Evolutionary conservation across 2,888 invertebrate genomes (phyloP), one percentile per base, ranked within the genome.

Genomic region (Colletes collaris): DNA sequence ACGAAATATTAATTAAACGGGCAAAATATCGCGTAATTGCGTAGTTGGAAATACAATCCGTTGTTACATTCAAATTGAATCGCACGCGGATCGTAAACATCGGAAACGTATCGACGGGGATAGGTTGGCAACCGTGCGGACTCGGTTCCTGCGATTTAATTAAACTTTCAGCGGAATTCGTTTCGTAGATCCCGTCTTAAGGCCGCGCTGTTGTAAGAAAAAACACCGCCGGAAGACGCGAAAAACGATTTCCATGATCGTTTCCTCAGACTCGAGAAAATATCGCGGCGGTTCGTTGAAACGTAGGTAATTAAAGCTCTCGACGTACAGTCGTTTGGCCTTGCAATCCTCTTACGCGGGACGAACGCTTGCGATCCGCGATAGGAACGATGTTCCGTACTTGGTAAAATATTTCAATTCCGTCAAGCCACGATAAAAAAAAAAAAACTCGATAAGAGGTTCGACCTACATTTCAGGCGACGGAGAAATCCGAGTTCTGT

Each of bases 401-500:
- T 13, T 44, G 50, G 44, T 44, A 49, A 64, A 69, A 68, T 73
- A 73, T 79, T 79, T 79, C 73, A 72, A 79, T 77, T 68, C 60
- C 53, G 19, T n/a, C 50, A 40, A 27, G 44, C 59, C 37, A 37
- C 6, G 50, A 0, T n/a, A 64, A 63, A 71, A 73, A 0, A 19
- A 64, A 63, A 71, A 73, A 73, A 52, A 62, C 44, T 55, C 64
- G 72, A 68, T 73, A 80, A 80, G 73, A 73, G 68, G 35, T 60
- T 60, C 73, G 78, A 73, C 78, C 73, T n/a, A 73, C 55, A 80
- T 80, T 60, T 58, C 68, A 59, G 40, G 53, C 76, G 46, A 56
- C 35, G 53, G 52, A 52, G 50, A 56, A 69, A 76, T 60, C 69
- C 55, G 50, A 65, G 67, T 11, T 37, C 56, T 56, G 49, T 59